phyloP scores from a whole-genome alignment of 2,113 vertebrate genomes.

The Platichthys stellatus region DNA sequence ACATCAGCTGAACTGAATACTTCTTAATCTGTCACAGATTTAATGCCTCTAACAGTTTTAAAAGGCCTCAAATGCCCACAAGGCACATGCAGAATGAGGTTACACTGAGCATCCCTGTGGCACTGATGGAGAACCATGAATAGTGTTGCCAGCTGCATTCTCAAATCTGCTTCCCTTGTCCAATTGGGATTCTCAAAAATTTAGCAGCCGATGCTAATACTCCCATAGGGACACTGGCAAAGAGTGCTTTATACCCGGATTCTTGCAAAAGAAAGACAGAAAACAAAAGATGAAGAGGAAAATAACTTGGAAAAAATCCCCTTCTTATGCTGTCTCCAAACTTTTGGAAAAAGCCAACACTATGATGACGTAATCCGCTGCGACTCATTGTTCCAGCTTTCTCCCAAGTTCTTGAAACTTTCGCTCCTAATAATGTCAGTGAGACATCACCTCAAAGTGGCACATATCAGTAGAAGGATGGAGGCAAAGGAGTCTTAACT shows the following conservation, averaged over 20 bases:
- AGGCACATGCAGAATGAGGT: slow-evolving; percentile 17
- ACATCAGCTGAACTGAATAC: slow-evolving; percentile 80
- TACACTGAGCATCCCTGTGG: slow-evolving; percentile 47
- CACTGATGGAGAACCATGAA: slow-evolving; percentile 60
- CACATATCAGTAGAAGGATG: slow-evolving; percentile 60
- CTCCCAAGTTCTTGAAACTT: slow-evolving; percentile 65
- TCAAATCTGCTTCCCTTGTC: slow-evolving; percentile 50
- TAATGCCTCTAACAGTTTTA: slow-evolving; percentile 66
- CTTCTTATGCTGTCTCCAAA: slow-evolving; percentile 50
- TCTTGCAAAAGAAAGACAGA: slow-evolving; percentile 38
- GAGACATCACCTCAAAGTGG: slow-evolving; percentile 66
- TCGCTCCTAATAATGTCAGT: slow-evolving; percentile 67
- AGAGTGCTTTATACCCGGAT: slow-evolving; percentile 45
- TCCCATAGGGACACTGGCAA: slow-evolving; percentile 57
- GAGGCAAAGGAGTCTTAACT: slow-evolving; percentile 73
- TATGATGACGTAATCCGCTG: slow-evolving; percentile 58
- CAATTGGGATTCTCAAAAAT: slow-evolving; percentile 63
- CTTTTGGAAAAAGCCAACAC: slow-evolving; percentile 63
- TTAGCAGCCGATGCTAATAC: slow-evolving; percentile 62
- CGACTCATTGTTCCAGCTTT: slow-evolving; percentile 54
- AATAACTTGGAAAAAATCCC: slow-evolving; percentile 37
- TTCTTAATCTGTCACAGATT: slow-evolving; percentile 66
- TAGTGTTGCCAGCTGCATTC: slow-evolving; percentile 56
- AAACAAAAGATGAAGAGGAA: slow-evolving; percentile 61
- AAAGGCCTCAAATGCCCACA: slow-evolving; percentile 76